Evolutionary conservation across 2,797 vertebrate genomes (phyloP), one percentile per base, ranked within the genome.

Genomic region (Halcyon badia): DNA sequence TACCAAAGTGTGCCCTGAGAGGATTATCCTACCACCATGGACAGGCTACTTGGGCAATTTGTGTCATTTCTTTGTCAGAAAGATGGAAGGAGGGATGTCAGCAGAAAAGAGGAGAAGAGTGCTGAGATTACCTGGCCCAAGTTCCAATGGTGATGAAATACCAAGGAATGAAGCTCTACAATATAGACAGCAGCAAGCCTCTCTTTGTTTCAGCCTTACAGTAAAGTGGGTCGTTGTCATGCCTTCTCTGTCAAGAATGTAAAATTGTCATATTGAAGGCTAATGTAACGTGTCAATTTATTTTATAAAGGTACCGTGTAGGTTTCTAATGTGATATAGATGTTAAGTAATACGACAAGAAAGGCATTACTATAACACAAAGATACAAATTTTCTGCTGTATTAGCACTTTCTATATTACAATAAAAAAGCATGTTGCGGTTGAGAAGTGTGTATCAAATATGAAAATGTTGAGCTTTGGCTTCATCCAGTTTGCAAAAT

Each of bases 291-390:
- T 89, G 71, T 80, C 77, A 86, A 82, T 95, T 94, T 92, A 93
- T 96, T 96, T 96, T 95, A 87, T 91, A 86, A 91, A 85, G 77
- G 68, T 77, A 87, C 33, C 2, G 0, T 93, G 58, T 78, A 94
- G 64, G 30, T 46, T 82, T 97, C 80, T 78, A 90, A 86, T 70
- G 49, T 64, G 33, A 51, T 70, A 65, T 14, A 94, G 35, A 46
- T 91, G 9, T 82, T 91, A 95, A 85, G 60, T 62, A 86, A 93
- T 35, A 77, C 2, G 52, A 94, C 57, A 18, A 84, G 84, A 92
- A 97, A 94, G 30, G 14, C 56, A 91, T 52, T 84, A 69, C 61
- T 95, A 30, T 80, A 94, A 81, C 52, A 61, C 83, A 78, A 54
- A 77, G n/a, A 57, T 89, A 86, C 20, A 68, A 33, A 42, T 92